phyloP scores from a whole-genome alignment of 2,797 vertebrate species.

The Sebastes taczanowskii region DNA sequence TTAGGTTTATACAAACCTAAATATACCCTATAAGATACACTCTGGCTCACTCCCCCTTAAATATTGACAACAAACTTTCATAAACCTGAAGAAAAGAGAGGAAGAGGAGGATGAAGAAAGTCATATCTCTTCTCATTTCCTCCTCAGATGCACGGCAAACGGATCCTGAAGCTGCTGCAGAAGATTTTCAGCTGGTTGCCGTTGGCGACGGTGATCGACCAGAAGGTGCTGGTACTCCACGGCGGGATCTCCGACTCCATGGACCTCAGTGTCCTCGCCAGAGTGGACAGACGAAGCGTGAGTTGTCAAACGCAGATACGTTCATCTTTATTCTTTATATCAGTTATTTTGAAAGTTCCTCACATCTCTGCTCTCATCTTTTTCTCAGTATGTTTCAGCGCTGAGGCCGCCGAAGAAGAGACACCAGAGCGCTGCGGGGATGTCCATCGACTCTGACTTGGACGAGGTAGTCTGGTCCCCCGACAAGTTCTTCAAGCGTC shows the following conservation, averaged over 20 bases:
- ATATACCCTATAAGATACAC: not conserved
- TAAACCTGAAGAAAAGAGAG: too few relatives aligned
- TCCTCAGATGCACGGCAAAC: constrained; percentile 87
- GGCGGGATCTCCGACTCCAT: constrained; percentile 92
- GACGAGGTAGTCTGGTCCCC: constrained; percentile 52
- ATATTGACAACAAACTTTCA: not conserved
- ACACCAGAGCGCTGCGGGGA: not conserved
- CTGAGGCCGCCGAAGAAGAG: constrained; percentile 85
- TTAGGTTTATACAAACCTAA: not conserved
- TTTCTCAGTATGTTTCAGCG: constrained; percentile 87
- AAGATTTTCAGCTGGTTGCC: constrained; percentile 96
- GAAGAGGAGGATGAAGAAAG: not conserved
- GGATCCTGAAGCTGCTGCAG: constrained; percentile 89
- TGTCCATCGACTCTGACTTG: constrained; percentile 67
- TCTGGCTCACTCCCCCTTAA: not conserved
- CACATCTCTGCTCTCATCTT: not conserved
- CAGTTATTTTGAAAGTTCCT: not conserved
- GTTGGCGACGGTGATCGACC: constrained; percentile 90
- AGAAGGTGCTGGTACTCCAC: constrained; percentile 91
- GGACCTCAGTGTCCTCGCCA: constrained; percentile 86
- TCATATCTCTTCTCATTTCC: not conserved
- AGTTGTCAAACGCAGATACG: constrained; percentile 3
- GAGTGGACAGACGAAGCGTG: constrained; percentile 89
- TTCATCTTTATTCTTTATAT: not conserved
- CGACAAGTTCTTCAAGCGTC: constrained; percentile 59